Evolutionary conservation across 2,888 invertebrate genomes (phyloP).

Genomic region (Nemotelus pantherinus): DNA sequence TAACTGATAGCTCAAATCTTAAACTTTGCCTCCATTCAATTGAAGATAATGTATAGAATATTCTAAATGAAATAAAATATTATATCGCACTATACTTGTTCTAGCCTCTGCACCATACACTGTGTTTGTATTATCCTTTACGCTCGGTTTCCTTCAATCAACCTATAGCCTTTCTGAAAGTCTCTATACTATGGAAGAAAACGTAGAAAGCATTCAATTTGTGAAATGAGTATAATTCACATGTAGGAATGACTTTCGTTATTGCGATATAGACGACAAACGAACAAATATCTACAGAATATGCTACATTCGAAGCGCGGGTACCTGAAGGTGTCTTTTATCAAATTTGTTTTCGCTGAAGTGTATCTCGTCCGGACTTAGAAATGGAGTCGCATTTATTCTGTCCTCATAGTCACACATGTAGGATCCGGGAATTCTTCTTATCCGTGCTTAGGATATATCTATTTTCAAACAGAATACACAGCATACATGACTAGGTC

Average conservation of each 20-base stretch:
- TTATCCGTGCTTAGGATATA: conserved; percentile 43
- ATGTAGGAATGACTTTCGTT: conserved; percentile 40
- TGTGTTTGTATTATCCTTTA: conserved; percentile 2
- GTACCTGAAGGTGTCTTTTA: conserved; percentile 48
- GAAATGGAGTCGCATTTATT: conserved; percentile 17
- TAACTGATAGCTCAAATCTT: no score
- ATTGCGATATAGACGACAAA: conserved; percentile 15
- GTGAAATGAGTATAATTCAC: conserved; percentile 33
- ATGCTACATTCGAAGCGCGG: conserved; percentile 8
- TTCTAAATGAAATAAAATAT: no score
- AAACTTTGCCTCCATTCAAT: no score
- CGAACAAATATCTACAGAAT: neutral
- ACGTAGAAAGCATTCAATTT: conserved; percentile 39
- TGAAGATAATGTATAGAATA: no score
- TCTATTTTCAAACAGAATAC: conserved; percentile 49
- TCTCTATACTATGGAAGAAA: conserved; percentile 27
- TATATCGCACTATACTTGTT: no score
- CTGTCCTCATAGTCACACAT: conserved; percentile 4
- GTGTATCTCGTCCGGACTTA: conserved; percentile 42
- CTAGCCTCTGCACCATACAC: no score
- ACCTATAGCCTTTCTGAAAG: conserved; percentile 13
- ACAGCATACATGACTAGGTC: conserved; percentile 49
- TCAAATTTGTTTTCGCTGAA: conserved; percentile 50
- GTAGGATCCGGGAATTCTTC: conserved; percentile 5
- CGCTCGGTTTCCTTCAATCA: conserved; percentile 24